Percentiles rank a stretch among this genome's conserved stretches.
phyloP scores from a whole-genome alignment of 1,140 invertebrate species.

The Drosophila auraria region DNA sequence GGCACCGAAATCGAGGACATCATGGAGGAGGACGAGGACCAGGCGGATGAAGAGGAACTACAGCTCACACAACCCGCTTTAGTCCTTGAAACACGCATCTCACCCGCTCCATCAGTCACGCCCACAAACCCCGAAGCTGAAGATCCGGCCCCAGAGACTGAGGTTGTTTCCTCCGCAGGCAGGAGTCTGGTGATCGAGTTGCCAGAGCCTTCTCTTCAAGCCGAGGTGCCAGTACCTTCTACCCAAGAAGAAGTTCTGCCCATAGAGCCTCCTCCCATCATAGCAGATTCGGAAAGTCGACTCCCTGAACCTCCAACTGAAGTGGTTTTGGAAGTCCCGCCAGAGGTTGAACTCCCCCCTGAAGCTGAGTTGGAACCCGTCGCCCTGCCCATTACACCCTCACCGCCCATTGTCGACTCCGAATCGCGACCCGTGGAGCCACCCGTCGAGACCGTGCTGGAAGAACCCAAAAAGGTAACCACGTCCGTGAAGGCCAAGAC shows the following conservation, averaged over 20 bases:
- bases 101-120: constrained; percentile 56
- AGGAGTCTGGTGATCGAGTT: background rate
- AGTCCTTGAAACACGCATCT: constrained; percentile 49
- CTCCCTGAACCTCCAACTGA: constrained; percentile 36
- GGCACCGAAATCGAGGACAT: constrained; percentile 72
- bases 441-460: constrained; percentile 59
- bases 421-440: constrained; percentile 86
- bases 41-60: constrained; percentile 35
- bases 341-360: background rate
- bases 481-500: constrained; percentile 31
- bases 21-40: constrained; percentile 56
- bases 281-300: constrained; percentile 83
- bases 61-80: constrained; percentile 14
- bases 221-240: background rate
- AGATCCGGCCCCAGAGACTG: constrained; percentile 26
- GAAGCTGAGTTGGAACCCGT: constrained; percentile 11
- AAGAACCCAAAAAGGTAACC: constrained; percentile 72
- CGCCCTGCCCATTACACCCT: constrained; percentile 49
- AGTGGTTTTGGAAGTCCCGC: background rate
- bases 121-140: constrained; percentile 57
- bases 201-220: background rate
- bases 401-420: constrained; percentile 69
- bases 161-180: constrained; percentile 59
- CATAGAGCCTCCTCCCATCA: background rate
- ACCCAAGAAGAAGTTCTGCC: background rate